A percentile compares a stretch with the other conserved stretches of the same genome.
Evolutionary conservation across 1,140 invertebrate species (phyloP).

Genomic region (Oryzaephilus surinamensis): DNA sequence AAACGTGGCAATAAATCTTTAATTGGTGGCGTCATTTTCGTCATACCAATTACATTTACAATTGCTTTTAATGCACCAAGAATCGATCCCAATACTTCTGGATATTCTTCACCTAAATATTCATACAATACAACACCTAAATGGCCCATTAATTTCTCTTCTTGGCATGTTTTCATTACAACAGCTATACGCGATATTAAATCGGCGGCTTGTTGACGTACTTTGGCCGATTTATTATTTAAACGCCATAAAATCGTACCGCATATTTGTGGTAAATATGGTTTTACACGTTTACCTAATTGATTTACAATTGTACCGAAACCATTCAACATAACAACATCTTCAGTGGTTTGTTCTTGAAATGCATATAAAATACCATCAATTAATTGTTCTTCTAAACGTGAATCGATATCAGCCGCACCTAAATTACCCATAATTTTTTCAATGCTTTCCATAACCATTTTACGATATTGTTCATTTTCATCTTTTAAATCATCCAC

Average conservation of each 20-base stretch:
- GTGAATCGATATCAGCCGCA: conserved; percentile 93
- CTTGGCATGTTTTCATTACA: conserved; percentile 99
- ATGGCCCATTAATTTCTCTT: conserved; percentile 99
- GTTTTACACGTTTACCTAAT: conserved; percentile 92
- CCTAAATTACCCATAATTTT: conserved; percentile 97
- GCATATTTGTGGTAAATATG: conserved; percentile 98
- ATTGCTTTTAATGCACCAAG: conserved; percentile 96
- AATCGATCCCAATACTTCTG: conserved; percentile 97
- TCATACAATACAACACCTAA: conserved; percentile 99
- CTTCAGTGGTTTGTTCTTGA: conserved; percentile 99
- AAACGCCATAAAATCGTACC: conserved; percentile 99
- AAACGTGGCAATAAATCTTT: conserved; percentile 95
- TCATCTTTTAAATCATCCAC: conserved; percentile 99
- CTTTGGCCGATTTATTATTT: conserved; percentile 99
- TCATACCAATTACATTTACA: conserved; percentile 99
- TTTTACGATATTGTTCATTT: conserved; percentile 99
- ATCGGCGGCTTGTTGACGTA: conserved; percentile 98
- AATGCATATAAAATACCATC: conserved; percentile 99
- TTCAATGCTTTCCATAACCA: conserved; percentile 99
- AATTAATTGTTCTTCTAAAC: conserved; percentile 96
- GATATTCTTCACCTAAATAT: conserved; percentile 99
- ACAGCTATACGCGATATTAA: conserved; percentile 96
- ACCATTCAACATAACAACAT: conserved; percentile 98
- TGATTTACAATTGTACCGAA: conserved; percentile 99
- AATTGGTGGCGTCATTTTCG: conserved; percentile 99